Percentiles rank a stretch among this genome's conserved stretches.
phyloP scores from a whole-genome alignment of 2,888 invertebrate species.

The Sinotaia quadrata region DNA sequence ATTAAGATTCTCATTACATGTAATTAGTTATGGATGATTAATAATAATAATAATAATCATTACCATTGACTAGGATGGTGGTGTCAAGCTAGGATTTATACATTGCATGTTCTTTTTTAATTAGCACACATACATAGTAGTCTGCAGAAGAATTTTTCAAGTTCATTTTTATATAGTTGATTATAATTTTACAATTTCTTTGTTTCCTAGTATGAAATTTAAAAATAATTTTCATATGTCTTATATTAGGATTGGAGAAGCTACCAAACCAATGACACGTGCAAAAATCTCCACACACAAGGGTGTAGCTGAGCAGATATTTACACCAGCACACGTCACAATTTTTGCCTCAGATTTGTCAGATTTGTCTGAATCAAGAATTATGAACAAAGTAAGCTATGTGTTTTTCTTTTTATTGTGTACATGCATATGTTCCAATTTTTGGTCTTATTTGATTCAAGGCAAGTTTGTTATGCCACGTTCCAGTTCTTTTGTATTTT shows the following conservation, averaged over 20 bases:
- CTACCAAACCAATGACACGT: slow-evolving; percentile 66
- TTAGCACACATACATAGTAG: too few relatives aligned
- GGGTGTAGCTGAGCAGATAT: slow-evolving; percentile 61
- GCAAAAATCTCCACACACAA: slow-evolving; percentile 69
- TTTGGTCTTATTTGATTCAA: too few relatives aligned
- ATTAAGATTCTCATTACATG: too few relatives aligned
- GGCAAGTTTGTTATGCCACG: too few relatives aligned
- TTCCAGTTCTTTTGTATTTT: too few relatives aligned
- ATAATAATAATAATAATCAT: too few relatives aligned
- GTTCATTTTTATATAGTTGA: neutral
- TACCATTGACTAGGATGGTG: too few relatives aligned
- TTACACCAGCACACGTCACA: slow-evolving; percentile 66
- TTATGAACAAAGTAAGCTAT: slow-evolving; percentile 59
- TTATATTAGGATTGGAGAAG: slow-evolving; percentile 10
- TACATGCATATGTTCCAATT: too few relatives aligned
- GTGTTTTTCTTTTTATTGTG: neutral
- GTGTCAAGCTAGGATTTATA: too few relatives aligned
- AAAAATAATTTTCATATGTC: neutral
- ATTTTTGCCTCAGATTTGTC: slow-evolving; percentile 59
- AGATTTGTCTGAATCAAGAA: slow-evolving; percentile 60
- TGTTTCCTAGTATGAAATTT: neutral
- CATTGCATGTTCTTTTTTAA: too few relatives aligned
- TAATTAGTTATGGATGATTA: too few relatives aligned
- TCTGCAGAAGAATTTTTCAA: too few relatives aligned
- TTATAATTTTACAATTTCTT: neutral